A percentile compares a stretch with the other conserved stretches of the same genome.
These are phyloP conservation scores for Drosophila mimetica DNA, from an alignment of 2,888 invertebrate species.

Conservation along the genomic window DNA sequence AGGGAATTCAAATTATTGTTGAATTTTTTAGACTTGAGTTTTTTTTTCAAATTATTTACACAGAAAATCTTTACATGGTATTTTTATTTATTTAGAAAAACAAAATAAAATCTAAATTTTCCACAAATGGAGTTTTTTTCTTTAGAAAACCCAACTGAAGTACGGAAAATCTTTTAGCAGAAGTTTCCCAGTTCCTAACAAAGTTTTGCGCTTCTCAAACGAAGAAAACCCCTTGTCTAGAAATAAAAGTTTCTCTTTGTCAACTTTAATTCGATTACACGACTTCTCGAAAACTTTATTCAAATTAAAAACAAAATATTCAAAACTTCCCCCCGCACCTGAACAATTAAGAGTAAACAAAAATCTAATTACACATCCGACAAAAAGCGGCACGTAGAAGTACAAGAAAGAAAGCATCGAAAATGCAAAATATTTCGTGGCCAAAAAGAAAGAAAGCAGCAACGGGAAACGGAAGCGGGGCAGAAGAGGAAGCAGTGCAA, in stretches of 20 bases:
- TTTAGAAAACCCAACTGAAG: neutral
- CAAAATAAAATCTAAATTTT: neutral
- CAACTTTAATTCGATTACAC: constrained; percentile 40
- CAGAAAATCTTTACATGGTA: too few relatives aligned
- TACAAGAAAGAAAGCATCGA: constrained; percentile 58
- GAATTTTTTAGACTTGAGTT: neutral
- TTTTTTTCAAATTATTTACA: too few relatives aligned
- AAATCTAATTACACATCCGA: constrained; percentile 80
- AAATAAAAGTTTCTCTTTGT: constrained; percentile 13
- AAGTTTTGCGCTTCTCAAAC: neutral
- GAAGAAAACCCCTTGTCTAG: constrained; percentile 3
- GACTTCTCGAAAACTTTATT: constrained; percentile 24
- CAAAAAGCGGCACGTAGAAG: constrained; percentile 57
- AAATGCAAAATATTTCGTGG: constrained; percentile 49
- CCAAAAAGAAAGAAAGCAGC: constrained; percentile 23
- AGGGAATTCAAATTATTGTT: too few relatives aligned
- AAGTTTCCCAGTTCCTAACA: neutral
- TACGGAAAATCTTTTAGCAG: neutral
- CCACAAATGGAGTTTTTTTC: neutral
- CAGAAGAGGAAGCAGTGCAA: constrained; percentile 19
- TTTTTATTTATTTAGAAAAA: neutral
- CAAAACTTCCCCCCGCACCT: constrained; percentile 15
- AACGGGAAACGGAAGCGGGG: constrained; percentile 12
- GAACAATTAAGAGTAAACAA: constrained; percentile 81
- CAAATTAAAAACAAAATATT: constrained; percentile 35